Percentiles rank a stretch among this genome's conserved stretches.
Evolutionary conservation across 2,888 invertebrate genomes (phyloP).

Genomic region (Gasteruption jaculator): DNA sequence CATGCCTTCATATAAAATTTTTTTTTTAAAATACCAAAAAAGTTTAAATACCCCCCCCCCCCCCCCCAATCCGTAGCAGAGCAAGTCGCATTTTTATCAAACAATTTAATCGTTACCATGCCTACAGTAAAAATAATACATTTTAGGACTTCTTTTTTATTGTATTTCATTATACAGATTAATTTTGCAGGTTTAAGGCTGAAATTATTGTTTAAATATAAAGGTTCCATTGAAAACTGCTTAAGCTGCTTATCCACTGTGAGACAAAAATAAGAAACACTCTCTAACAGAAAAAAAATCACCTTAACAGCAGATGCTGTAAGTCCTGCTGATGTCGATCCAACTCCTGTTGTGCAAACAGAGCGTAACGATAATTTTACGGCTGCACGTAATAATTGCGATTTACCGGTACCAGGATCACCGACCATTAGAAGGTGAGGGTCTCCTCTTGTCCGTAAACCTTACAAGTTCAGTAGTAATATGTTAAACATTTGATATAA

Average conservation of each 20-base stretch:
- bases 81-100: no score
- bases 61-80: no score
- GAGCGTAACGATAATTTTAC: constrained; percentile 67
- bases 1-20: constrained; percentile 10
- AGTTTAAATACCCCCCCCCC: no score
- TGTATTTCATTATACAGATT: no score
- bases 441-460: constrained; percentile 68
- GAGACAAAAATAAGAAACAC: no score
- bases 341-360: constrained; percentile 81
- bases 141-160: no score
- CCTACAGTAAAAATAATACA: no score
- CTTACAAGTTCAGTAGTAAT: constrained; percentile 29
- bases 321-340: constrained; percentile 81
- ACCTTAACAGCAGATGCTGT: constrained; percentile 85
- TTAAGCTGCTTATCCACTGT: neutral
- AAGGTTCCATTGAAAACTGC: neutral
- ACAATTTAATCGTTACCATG: no score
- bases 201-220: neutral
- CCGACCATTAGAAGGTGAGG: constrained; percentile 83
- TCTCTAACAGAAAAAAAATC: no score
- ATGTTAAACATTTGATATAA: constrained; percentile 8
- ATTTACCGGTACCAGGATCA: constrained; percentile 87
- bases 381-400: constrained; percentile 74
- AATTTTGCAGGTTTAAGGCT: no score
- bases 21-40: neutral